These are phyloP conservation scores for Brachystomella parvula DNA, from an alignment of 1,140 invertebrate species.

Conservation along the genomic window DNA sequence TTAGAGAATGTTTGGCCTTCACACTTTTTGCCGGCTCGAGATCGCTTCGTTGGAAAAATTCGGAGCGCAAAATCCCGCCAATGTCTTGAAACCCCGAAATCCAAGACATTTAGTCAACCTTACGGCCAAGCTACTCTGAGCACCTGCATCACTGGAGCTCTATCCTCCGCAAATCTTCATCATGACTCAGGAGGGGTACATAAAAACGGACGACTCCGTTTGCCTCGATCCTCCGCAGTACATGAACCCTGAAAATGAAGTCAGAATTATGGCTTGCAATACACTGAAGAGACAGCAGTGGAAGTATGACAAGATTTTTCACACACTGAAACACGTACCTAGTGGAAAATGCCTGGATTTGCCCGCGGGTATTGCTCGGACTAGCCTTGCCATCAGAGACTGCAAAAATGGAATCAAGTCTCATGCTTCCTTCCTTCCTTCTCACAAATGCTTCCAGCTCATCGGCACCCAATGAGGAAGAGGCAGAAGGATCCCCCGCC, in stretches of 20 bases:
- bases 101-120: slow-evolving; percentile 50
- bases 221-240: slow-evolving; percentile 60
- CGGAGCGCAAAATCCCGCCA: slow-evolving; percentile 46
- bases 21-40: slow-evolving; percentile 77
- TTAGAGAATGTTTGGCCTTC: slow-evolving; percentile 76
- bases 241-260: slow-evolving; percentile 42
- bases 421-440: slow-evolving; percentile 6
- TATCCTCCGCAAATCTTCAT: slow-evolving; percentile 64
- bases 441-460: neutral
- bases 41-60: slow-evolving; percentile 71
- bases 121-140: slow-evolving; percentile 55
- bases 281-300: slow-evolving; percentile 55
- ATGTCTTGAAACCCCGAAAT: slow-evolving; percentile 53
- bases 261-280: slow-evolving; percentile 59
- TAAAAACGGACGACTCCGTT: slow-evolving; percentile 65
- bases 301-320: slow-evolving; percentile 47
- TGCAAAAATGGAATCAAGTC: slow-evolving; percentile 9
- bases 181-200: slow-evolving; percentile 54
- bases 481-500: no score
- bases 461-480: no score
- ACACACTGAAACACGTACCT: slow-evolving; percentile 20
- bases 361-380: neutral
- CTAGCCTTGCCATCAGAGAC: slow-evolving; percentile 1
- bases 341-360: slow-evolving; percentile 37
- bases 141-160: slow-evolving; percentile 43